Evolutionary conservation across 1,140 invertebrate genomes (phyloP), one percentile per base, ranked within the genome.

Genomic region (Tenebrio molitor): DNA sequence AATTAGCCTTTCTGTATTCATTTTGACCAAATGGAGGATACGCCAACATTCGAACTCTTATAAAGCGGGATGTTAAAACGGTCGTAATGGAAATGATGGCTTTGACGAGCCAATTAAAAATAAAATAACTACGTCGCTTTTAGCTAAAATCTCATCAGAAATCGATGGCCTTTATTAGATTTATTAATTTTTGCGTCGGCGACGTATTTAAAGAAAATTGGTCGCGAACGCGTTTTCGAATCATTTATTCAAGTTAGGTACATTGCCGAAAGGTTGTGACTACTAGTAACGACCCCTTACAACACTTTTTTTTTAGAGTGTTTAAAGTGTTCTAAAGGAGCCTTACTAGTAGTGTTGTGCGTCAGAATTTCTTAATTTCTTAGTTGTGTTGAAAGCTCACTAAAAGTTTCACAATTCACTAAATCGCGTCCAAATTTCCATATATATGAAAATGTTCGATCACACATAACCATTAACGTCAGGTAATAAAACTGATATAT

Each of bases 101-200:
- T 53, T 53, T 53, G 50, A 58, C 50, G 50, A 58, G 50, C 50
- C 23, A 58, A 58, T 58, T 58, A 39, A 58, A 58, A 58, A 58
- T 14, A 14, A 29, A 58, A 58, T 46, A 46, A 58, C 12, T 33
- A 50, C 44, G 50, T 10, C 50, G 19, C 50, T 58, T 53, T 58
- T 58, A 25, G 36, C 36, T 39, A 39, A 39, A 46, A 46, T 46
- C 42, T 16, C 6, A 46, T 46, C 50, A 58, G 50, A 15, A 25
- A 33, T 58, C 29, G 50, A 58, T 53, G 46, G 21, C 16, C 17
- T 17, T 53, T 53, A 23, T 58, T 25, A 58, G 15, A 14, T 58
- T 58, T 39, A 39, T 39, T 39, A 5, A 12, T 39, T 58, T 29
- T 58, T 12, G 23, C 50, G 12, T 21, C 23, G 25, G 25, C 25